These are phyloP conservation scores for Ursus arctos DNA, from an alignment of 2,113 vertebrate genomes.

Conservation along the genomic window DNA sequence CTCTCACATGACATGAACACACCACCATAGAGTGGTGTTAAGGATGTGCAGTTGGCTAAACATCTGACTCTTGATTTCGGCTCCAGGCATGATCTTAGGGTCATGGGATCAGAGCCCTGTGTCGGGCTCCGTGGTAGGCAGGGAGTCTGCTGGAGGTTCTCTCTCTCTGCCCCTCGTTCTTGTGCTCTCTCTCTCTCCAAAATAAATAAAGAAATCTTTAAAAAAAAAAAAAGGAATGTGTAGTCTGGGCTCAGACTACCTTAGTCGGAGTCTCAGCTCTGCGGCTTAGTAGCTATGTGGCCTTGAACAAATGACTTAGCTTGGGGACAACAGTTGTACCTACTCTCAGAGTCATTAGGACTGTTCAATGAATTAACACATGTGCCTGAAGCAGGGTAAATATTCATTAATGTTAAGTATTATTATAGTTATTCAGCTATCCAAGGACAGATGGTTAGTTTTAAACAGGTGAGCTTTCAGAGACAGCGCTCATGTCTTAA, in stretches of 20 bases:
- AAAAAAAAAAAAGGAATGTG: background rate
- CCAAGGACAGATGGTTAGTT: background rate
- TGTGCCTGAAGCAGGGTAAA: background rate
- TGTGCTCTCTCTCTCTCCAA: background rate
- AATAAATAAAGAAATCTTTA: background rate
- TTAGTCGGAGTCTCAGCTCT: background rate
- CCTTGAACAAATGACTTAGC: background rate
- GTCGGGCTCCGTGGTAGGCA: too few relatives aligned
- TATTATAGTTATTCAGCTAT: background rate
- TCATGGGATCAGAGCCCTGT: background rate
- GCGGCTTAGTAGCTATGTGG: background rate
- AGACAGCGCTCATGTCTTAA: background rate
- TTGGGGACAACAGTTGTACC: background rate
- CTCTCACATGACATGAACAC: background rate
- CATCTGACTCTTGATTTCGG: background rate
- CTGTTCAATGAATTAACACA: background rate
- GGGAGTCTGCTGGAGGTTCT: background rate
- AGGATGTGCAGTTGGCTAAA: background rate
- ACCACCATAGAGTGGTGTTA: too few relatives aligned
- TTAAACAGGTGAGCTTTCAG: background rate
- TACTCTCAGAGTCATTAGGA: background rate
- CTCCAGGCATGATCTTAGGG: background rate
- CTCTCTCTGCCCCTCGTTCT: background rate
- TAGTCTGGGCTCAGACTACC: background rate
- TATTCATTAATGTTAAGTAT: background rate